Conservation (phyloP, 1,140 invertebrate genomes). For the Lamellibrachia luymesi region DNA sequence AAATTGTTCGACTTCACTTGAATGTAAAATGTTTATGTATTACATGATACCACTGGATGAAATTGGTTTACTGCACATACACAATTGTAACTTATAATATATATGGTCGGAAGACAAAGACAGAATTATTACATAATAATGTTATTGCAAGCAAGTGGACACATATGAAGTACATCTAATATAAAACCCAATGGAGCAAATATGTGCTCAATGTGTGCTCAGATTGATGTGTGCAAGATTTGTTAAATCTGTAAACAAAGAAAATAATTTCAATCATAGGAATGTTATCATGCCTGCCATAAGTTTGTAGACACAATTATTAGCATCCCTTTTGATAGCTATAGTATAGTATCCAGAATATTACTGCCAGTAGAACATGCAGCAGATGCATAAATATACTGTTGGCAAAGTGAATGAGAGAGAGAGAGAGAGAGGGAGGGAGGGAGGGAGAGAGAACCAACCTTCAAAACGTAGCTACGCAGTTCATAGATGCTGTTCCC, state of each 20-base stretch:
- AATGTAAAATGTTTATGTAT: neutral
- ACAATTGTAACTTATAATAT: neutral
- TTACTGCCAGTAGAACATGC: neutral
- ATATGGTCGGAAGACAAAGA: neutral
- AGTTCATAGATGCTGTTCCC: constrained; percentile 90
- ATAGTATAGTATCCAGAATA: neutral
- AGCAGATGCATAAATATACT: neutral
- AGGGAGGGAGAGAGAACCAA: constrained; percentile 23
- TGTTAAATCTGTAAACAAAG: too few species aligned
- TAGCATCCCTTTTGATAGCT: too few species aligned
- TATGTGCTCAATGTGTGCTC: neutral
- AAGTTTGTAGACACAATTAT: too few species aligned
- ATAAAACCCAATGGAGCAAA: neutral
- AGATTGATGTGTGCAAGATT: neutral
- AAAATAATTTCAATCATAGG: too few species aligned
- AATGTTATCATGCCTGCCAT: too few species aligned
- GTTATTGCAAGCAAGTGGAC: neutral
- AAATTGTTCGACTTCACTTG: neutral
- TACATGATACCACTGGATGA: neutral
- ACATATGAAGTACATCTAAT: neutral
- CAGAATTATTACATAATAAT: neutral
- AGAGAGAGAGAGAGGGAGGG: too few species aligned
- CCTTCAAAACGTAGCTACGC: constrained; percentile 83
- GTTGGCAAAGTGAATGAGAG: neutral
- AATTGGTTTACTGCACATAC: neutral